phyloP scores from a whole-genome alignment of 2,113 vertebrate species.

The Serinus canaria region DNA sequence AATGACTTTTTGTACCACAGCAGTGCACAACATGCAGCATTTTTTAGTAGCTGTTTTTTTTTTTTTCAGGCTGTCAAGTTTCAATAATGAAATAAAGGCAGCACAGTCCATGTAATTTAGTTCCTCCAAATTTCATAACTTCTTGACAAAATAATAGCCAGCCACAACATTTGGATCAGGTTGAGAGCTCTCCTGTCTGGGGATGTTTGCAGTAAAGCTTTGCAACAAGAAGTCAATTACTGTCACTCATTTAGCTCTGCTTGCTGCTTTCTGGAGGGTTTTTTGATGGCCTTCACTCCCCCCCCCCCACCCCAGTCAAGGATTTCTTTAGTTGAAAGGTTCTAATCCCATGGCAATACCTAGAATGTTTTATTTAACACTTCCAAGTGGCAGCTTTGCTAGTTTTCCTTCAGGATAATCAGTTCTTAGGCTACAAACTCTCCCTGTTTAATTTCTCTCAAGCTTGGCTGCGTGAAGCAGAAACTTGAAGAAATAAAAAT shows the following conservation, averaged over 20 bases:
- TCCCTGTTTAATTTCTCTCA: not conserved
- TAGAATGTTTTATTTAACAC: not conserved
- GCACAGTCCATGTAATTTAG: accelerated
- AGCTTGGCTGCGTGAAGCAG: not conserved
- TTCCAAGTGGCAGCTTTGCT: not conserved
- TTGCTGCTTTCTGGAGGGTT: not conserved
- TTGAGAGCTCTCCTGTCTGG: constrained; percentile 11
- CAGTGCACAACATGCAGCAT: not conserved
- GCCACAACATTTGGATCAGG: not conserved
- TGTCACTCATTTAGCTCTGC: not conserved
- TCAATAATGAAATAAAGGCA: not conserved
- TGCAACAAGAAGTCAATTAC: not conserved
- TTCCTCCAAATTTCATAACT: not conserved
- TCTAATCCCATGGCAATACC: not conserved
- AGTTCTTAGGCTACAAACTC: not conserved
- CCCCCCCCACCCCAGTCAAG: too few relatives aligned
- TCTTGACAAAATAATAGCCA: constrained; percentile 24
- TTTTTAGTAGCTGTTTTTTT: not conserved
- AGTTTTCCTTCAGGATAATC: not conserved
- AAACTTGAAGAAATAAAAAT: not conserved
- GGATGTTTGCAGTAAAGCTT: constrained; percentile 14
- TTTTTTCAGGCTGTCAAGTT: not conserved
- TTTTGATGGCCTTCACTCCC: not conserved
- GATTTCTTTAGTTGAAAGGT: not conserved
- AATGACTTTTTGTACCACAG: not conserved